Conservation (phyloP, 2,797 vertebrate genomes). For the Ammospiza maritima region DNA sequence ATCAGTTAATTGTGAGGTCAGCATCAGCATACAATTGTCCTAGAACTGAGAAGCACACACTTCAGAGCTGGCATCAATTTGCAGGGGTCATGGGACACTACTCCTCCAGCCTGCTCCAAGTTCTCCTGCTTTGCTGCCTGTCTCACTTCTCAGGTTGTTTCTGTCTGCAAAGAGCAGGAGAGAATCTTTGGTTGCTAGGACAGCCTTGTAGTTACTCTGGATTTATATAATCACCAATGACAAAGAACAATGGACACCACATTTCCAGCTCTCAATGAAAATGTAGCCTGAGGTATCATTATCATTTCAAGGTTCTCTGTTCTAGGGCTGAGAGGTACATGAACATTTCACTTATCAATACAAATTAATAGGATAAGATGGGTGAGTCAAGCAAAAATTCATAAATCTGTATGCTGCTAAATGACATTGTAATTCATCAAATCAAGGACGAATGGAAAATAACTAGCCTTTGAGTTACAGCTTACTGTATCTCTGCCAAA, state of each 20-base stretch:
- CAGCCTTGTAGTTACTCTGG: neutral
- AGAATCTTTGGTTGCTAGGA: neutral
- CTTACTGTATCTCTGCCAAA: neutral
- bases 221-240: neutral
- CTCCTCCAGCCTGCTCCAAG: neutral
- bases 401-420: conserved; percentile 33
- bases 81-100: neutral
- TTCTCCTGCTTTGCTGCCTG: neutral
- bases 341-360: conserved; percentile 33
- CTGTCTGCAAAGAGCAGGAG: neutral
- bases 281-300: neutral
- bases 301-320: conserved; percentile 12
- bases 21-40: neutral
- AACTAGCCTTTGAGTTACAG: conserved; percentile 15
- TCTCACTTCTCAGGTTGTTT: neutral
- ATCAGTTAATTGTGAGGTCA: neutral
- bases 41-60: neutral
- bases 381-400: conserved; percentile 33
- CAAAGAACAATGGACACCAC: neutral
- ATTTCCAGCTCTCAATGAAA: neutral
- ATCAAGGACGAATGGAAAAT: conserved; percentile 49
- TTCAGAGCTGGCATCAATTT: neutral
- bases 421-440: conserved; percentile 55
- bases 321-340: neutral
- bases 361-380: conserved; percentile 13